These are phyloP conservation scores for Urophycis tenuis DNA, from an alignment of 2,797 vertebrate species.

Conservation along the genomic window DNA sequence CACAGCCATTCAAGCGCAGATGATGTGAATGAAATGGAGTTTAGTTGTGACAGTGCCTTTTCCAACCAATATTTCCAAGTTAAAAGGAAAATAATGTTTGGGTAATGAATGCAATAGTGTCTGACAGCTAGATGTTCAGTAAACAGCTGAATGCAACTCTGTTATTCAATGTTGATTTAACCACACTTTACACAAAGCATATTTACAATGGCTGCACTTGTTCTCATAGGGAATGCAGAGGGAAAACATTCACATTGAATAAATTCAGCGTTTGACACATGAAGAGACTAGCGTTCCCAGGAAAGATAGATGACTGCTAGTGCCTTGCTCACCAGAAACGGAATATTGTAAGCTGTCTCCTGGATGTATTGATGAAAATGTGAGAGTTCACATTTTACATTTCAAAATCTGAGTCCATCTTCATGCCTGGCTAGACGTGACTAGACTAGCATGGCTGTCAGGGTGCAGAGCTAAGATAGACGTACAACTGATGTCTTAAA, in stretches of 20 bases:
- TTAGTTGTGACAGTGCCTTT: constrained; percentile 41
- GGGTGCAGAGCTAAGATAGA: not conserved
- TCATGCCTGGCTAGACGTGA: not conserved
- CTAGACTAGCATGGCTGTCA: not conserved
- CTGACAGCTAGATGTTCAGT: not conserved
- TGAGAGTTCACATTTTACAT: not conserved
- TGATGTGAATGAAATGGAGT: constrained; percentile 51
- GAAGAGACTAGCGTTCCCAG: not conserved
- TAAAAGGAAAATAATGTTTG: constrained; percentile 7
- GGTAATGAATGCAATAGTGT: not conserved
- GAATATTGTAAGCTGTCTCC: not conserved
- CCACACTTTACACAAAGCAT: not conserved
- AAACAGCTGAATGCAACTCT: constrained; percentile 5
- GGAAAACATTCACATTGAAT: constrained; percentile 12
- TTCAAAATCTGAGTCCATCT: not conserved
- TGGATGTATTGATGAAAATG: not conserved
- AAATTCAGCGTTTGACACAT: constrained; percentile 34
- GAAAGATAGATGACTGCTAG: not conserved
- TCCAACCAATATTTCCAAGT: constrained; percentile 18
- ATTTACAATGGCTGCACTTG: not conserved
- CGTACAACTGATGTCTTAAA: not conserved
- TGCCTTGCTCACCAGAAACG: not conserved
- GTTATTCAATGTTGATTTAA: constrained; percentile 33
- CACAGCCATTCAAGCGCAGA: constrained; percentile 15
- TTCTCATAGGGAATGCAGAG: not conserved